Evolutionary conservation across 2,113 vertebrate genomes (phyloP).

Genomic region (Pygoscelis adeliae): DNA sequence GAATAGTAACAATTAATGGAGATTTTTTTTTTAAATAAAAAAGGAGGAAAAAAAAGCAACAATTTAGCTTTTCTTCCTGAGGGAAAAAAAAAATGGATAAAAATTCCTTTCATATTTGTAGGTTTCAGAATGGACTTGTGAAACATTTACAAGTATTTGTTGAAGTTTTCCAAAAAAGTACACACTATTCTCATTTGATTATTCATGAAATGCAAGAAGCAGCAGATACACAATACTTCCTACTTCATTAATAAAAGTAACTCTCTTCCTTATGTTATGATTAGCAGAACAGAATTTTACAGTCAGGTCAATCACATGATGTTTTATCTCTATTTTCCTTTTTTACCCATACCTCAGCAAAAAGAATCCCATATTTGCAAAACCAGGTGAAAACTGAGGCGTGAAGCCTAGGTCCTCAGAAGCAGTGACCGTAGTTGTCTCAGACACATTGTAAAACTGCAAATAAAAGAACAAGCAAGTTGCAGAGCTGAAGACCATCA

Average conservation of each 20-base stretch:
- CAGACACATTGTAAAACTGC: not conserved
- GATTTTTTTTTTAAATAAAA: not conserved
- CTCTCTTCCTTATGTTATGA: not conserved
- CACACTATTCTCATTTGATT: not conserved
- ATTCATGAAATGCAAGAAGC: not conserved
- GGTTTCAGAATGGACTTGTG: not conserved
- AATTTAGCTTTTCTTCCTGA: not conserved
- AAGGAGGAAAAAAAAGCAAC: not conserved
- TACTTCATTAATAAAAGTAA: not conserved
- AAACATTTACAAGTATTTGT: not conserved
- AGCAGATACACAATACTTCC: not conserved
- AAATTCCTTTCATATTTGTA: not conserved
- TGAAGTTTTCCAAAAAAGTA: not conserved
- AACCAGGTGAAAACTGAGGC: not conserved
- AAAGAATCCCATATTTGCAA: not conserved
- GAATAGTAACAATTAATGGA: not conserved
- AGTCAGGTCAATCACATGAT: not conserved
- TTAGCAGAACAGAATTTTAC: not conserved
- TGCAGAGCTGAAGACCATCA: not conserved
- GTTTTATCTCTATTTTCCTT: not conserved
- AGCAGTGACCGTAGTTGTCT: not conserved
- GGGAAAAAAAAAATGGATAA: not conserved
- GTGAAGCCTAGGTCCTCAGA: not conserved
- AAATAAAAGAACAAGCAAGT: not conserved
- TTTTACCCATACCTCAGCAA: not conserved